Evolutionary conservation across 1,140 invertebrate genomes (phyloP).

Genomic region (honey bee (Apis mellifera)): Amel_HAv3.1 CM009936.2:10422001-10422500

Average conservation of each 20-base stretch:
- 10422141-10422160: constrained; percentile 42
- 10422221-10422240: neutral
- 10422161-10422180: neutral
- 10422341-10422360: neutral
- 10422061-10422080: neutral
- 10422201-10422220: neutral
- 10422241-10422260: neutral
- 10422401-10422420: no score
- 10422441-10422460: no score
- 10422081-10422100: neutral
- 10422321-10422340: neutral
- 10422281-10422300: neutral
- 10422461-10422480: no score
- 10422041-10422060: constrained; percentile 33
- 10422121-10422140: constrained; percentile 25
- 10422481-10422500: no score
- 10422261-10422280: neutral
- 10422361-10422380: neutral
- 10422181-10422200: neutral
- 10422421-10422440: no score
- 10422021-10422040: neutral
- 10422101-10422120: neutral
- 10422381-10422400: no score
- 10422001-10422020: neutral
- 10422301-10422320: neutral